These are phyloP conservation scores for Elephas maximus DNA, from an alignment of 2,113 vertebrate species.

Conservation along the genomic window DNA sequence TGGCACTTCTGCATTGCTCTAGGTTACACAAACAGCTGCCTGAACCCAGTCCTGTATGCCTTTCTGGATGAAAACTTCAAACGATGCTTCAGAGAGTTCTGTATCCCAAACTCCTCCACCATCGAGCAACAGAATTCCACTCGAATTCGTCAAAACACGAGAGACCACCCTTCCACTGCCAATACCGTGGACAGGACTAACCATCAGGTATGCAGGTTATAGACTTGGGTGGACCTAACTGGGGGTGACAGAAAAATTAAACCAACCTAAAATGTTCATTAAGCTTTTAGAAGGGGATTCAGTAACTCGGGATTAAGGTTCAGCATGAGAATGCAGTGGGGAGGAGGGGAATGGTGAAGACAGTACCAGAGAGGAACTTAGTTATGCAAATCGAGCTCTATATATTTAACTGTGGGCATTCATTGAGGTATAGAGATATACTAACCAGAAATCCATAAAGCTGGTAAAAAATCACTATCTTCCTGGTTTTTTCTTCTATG, in stretches of 20 bases:
- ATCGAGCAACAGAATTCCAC: constrained; percentile 96
- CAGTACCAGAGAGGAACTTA: background rate
- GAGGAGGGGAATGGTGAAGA: background rate
- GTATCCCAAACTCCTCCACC: constrained; percentile 94
- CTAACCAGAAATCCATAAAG: background rate
- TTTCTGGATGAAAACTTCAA: constrained; percentile 99
- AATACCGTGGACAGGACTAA: constrained; percentile 96
- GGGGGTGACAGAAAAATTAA: constrained; percentile 92
- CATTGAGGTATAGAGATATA: background rate
- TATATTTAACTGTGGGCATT: background rate
- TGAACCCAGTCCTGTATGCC: constrained; percentile 98
- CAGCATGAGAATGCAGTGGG: background rate
- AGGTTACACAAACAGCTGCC: constrained; percentile 99
- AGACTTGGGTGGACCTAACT: constrained; percentile 87
- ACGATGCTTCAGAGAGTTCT: constrained; percentile 99
- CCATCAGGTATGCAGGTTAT: constrained; percentile 96
- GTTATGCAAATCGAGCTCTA: background rate
- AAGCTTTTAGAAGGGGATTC: background rate
- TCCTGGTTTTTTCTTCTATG: background rate
- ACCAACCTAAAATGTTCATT: constrained; percentile 86
- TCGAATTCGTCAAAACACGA: constrained; percentile 92
- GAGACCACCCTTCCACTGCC: constrained; percentile 93
- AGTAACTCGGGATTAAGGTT: background rate
- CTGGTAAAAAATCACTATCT: constrained; percentile 26
- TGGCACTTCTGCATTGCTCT: constrained; percentile 99